Evolutionary conservation across 2,888 invertebrate species (phyloP).

Genomic region (Rhyacophila evoluta): DNA sequence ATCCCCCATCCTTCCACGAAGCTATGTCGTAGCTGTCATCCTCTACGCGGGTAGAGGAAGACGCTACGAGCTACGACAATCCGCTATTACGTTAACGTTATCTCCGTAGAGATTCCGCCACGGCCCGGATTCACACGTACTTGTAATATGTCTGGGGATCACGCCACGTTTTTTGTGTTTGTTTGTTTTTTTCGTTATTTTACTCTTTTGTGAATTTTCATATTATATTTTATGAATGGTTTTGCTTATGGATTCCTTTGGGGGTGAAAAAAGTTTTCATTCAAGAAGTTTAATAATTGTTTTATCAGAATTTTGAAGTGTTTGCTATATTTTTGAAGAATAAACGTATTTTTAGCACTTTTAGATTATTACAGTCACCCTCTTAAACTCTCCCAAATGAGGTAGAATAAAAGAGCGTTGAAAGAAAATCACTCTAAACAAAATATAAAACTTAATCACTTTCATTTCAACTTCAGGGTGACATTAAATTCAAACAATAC

Average conservation of each 20-base stretch:
- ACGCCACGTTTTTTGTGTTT: background rate
- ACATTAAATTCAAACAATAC: too few relatives aligned
- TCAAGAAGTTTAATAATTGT: too few relatives aligned
- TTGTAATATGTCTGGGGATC: background rate
- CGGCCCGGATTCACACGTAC: background rate
- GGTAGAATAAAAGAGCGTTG: too few relatives aligned
- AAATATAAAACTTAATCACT: too few relatives aligned
- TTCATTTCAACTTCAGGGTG: too few relatives aligned
- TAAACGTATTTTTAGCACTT: too few relatives aligned
- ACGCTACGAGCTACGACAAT: slow-evolving; percentile 19
- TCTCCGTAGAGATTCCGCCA: background rate
- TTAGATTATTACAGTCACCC: too few relatives aligned
- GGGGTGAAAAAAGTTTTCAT: too few relatives aligned
- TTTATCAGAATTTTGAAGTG: too few relatives aligned
- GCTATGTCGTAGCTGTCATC: background rate
- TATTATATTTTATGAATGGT: background rate
- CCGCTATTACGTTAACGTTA: slow-evolving; percentile 14
- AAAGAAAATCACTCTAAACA: too few relatives aligned
- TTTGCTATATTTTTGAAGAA: too few relatives aligned
- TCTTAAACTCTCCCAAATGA: too few relatives aligned
- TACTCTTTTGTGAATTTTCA: background rate
- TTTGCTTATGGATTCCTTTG: background rate
- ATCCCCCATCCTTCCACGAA: background rate
- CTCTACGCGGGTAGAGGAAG: background rate
- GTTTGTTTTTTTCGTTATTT: background rate